A percentile compares a stretch with the other conserved stretches of the same genome.
Evolutionary conservation across 2,797 vertebrate species (phyloP).

Genomic region (Artibeus jamaicensis): DNA sequence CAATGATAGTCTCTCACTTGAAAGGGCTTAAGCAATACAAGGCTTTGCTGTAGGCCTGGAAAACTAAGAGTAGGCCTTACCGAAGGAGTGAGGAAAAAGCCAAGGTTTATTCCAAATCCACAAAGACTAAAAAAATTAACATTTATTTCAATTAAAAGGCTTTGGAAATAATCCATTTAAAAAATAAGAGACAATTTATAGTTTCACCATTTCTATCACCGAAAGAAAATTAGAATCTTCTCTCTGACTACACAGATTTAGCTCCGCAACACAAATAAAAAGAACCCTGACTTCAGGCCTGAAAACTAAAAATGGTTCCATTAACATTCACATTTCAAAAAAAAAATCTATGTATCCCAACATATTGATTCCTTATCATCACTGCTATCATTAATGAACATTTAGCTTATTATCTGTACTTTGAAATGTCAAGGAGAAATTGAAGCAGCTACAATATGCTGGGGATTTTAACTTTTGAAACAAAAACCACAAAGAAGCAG

Average conservation of each 20-base stretch:
- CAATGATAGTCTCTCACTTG: conserved; percentile 31
- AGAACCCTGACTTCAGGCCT: conserved; percentile 43
- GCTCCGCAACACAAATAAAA: conserved; percentile 32
- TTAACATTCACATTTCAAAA: not conserved
- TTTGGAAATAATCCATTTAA: conserved; percentile 47
- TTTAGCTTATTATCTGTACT: conserved; percentile 46
- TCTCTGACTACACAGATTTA: conserved; percentile 23
- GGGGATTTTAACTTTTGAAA: conserved; percentile 70
- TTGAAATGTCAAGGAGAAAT: conserved; percentile 55
- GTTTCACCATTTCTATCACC: conserved; percentile 3
- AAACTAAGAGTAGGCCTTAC: conserved; percentile 36
- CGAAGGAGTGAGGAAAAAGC: conserved; percentile 21
- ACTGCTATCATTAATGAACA: conserved; percentile 50
- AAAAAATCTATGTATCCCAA: not conserved
- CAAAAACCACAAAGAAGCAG: conserved; percentile 63
- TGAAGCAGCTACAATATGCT: conserved; percentile 46
- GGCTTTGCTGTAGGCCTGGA: conserved; percentile 38
- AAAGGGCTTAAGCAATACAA: not conserved
- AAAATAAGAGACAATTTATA: conserved; percentile 50
- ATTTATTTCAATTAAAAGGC: conserved; percentile 57
- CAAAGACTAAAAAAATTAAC: conserved; percentile 56
- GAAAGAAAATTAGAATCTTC: conserved; percentile 63
- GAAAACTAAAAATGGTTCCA: conserved; percentile 51
- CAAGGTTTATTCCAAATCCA: conserved; percentile 62
- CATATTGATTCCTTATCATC: conserved; percentile 35